Percentiles rank a stretch among this genome's conserved stretches.
Evolutionary conservation across 2,888 invertebrate genomes (phyloP).

Genomic region (Xanthorhoe designata): DNA sequence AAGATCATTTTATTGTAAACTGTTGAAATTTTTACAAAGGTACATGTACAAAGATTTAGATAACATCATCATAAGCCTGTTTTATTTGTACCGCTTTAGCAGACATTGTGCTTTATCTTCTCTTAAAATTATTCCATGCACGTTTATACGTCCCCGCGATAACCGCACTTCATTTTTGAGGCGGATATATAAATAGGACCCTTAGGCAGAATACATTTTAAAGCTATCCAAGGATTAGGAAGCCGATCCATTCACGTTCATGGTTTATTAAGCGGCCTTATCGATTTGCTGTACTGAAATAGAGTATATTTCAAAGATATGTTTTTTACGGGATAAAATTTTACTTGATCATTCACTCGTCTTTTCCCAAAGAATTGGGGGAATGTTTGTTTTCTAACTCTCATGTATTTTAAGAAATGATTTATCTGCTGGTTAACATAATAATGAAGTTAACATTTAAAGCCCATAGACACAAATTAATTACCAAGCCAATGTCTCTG

Average conservation of each 20-base stretch:
- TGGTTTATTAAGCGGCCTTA: slow-evolving; percentile 37
- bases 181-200: slow-evolving; percentile 81
- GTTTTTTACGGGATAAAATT: not conserved
- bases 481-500: too few relatives aligned
- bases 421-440: too few relatives aligned
- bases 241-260: slow-evolving; percentile 33
- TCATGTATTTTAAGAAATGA: too few relatives aligned
- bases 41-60: not conserved
- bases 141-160: slow-evolving; percentile 78
- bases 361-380: too few relatives aligned
- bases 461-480: too few relatives aligned
- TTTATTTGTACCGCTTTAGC: slow-evolving; percentile 4
- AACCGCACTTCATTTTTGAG: slow-evolving; percentile 84
- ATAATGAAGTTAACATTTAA: too few relatives aligned
- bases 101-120: slow-evolving; percentile 10
- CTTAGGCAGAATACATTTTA: slow-evolving; percentile 80
- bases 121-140: slow-evolving; percentile 66
- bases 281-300: slow-evolving; percentile 29
- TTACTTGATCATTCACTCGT: too few relatives aligned
- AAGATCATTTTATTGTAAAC: too few relatives aligned
- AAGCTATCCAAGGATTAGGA: slow-evolving; percentile 61
- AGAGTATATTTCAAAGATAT: too few relatives aligned
- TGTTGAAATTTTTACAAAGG: too few relatives aligned
- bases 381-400: too few relatives aligned
- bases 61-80: not conserved